phyloP scores from a whole-genome alignment of 23 tunicate genomes.

The Corella eumyota region DNA sequence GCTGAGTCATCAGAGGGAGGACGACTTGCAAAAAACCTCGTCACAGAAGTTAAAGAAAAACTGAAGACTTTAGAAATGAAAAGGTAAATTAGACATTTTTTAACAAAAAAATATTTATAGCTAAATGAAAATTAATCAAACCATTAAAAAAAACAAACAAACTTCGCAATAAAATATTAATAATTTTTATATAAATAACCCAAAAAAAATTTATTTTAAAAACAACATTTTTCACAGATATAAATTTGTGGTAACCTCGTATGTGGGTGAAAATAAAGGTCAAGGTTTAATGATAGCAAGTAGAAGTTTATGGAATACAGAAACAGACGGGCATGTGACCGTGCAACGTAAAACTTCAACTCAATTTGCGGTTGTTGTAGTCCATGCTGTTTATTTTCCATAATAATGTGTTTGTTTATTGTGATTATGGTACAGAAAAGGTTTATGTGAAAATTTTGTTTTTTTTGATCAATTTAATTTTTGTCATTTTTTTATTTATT shows the following conservation, averaged over 20 bases:
- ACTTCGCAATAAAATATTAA: too few species aligned
- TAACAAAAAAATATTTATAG: too few species aligned
- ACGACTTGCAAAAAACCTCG: constrained; percentile 37
- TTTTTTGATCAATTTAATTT: too few species aligned
- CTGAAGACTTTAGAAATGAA: constrained; percentile 53
- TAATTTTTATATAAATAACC: too few species aligned
- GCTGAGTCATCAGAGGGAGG: constrained; percentile 20
- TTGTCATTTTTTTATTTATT: too few species aligned
- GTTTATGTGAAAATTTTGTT: too few species aligned
- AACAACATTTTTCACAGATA: too few species aligned
- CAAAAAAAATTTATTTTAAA: too few species aligned
- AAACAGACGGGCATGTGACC: constrained; percentile 56
- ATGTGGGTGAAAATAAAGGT: constrained; percentile 48
- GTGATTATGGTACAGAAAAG: background rate
- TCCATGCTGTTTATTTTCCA: constrained; percentile 74
- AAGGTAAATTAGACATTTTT: constrained; percentile 29
- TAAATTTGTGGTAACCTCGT: constrained; percentile 76
- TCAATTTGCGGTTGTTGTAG: constrained; percentile 53
- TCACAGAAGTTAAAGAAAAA: constrained; percentile 70
- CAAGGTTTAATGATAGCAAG: constrained; percentile 80
- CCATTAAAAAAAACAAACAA: too few species aligned
- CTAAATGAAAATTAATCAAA: too few species aligned
- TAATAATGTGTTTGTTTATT: constrained; percentile 2
- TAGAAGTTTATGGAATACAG: constrained; percentile 53
- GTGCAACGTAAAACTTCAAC: constrained; percentile 40